phyloP scores from a whole-genome alignment of 2,888 invertebrate species.

The Glaucopsyche alexis region DNA sequence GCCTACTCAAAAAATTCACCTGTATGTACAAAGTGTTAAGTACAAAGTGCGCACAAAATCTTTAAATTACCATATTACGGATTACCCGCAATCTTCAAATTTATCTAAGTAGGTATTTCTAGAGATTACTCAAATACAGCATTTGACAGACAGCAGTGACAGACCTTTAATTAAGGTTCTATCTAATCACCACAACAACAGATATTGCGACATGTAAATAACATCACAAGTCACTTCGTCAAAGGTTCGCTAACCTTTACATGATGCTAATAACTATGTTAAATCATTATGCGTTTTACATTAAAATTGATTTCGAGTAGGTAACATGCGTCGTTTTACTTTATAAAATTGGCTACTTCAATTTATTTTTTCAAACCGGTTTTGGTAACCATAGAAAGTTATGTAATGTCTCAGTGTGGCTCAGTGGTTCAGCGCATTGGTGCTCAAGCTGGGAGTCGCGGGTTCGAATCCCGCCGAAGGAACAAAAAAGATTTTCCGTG shows the following conservation, averaged over 20 bases:
- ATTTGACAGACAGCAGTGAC: background rate
- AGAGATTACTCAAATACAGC: background rate
- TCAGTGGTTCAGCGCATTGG: no score
- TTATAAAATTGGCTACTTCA: no score
- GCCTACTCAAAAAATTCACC: no score
- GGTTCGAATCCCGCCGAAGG: no score
- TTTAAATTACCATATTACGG: background rate
- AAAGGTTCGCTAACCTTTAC: conserved; percentile 3
- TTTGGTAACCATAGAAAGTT: no score
- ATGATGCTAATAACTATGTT: background rate
- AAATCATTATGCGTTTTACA: background rate
- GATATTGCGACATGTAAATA: background rate
- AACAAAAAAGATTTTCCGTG: no score
- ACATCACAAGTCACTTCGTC: background rate
- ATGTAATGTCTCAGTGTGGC: no score
- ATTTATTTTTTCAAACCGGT: no score
- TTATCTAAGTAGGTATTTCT: background rate
- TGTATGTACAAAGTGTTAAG: no score
- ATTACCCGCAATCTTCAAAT: background rate
- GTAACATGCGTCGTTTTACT: no score
- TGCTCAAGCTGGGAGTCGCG: no score
- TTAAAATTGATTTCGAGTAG: background rate
- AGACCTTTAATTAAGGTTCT: background rate
- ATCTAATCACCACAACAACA: background rate
- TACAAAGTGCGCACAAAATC: background rate